Percentiles rank a stretch among this genome's conserved stretches.
Evolutionary conservation across 64 coral and sea anemone species (phyloP).

Genomic region (Stylophora pistillata): DNA sequence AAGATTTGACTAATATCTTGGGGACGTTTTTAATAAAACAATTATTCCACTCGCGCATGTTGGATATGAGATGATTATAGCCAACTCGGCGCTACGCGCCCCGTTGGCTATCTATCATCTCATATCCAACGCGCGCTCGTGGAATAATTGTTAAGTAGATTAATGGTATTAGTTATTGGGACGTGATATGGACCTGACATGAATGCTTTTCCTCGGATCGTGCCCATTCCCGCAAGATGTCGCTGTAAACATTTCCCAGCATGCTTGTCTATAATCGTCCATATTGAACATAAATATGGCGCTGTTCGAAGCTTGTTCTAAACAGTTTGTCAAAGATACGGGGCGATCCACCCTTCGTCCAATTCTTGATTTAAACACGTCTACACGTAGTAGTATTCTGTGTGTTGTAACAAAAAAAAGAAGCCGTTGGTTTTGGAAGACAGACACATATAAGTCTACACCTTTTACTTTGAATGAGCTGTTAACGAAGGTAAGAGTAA

Average conservation of each 20-base stretch:
- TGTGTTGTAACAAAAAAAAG: slow-evolving; percentile 82
- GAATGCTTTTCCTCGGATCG: too few relatives aligned
- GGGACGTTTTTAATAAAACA: too few relatives aligned
- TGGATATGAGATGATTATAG: too few relatives aligned
- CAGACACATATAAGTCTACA: slow-evolving; percentile 73
- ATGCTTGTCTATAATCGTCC: not conserved
- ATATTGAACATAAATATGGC: slow-evolving; percentile 46
- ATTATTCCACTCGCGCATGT: too few relatives aligned
- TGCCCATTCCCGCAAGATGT: not conserved
- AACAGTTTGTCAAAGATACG: slow-evolving; percentile 89
- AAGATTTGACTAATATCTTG: too few relatives aligned
- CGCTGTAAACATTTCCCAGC: not conserved
- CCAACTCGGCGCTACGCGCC: too few relatives aligned
- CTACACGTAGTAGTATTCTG: slow-evolving; percentile 60
- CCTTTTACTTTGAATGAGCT: slow-evolving; percentile 76
- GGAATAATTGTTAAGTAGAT: too few relatives aligned
- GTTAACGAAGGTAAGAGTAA: slow-evolving; percentile 54
- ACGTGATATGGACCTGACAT: too few relatives aligned
- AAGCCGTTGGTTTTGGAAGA: slow-evolving; percentile 87
- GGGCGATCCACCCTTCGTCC: slow-evolving; percentile 81
- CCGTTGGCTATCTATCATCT: too few relatives aligned
- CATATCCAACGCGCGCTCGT: too few relatives aligned
- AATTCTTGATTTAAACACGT: slow-evolving; percentile 79
- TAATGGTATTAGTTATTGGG: too few relatives aligned
- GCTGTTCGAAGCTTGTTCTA: slow-evolving; percentile 76